Base-by-base conservation (phyloP, 1,140 invertebrate genomes). In the Scaptomyza hsui region DNA sequence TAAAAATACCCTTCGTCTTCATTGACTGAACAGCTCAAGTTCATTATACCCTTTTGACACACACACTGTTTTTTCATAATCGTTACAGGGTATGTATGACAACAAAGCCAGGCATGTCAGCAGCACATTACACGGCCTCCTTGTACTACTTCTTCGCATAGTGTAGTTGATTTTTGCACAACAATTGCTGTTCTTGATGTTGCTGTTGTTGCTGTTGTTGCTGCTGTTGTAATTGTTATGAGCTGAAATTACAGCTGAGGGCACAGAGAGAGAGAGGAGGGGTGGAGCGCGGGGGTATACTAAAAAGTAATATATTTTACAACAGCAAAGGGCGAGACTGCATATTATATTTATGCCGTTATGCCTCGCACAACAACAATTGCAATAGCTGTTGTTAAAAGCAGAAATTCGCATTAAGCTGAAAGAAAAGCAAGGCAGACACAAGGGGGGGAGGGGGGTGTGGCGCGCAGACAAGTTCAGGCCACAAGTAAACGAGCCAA, bases 231-330 rank as follows among this genome's bases (percentile, higher is more conserved):
- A 85, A 85, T 85, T 80, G 81, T 85, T 86, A 85, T 80, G 81
- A 77, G 81, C 68, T 71, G 67, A 86, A 85, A 85, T 80, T 82
- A 77, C 61, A 74, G 35, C 35, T 44, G 21, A 59, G 15, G 47
- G 24, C 24, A 29, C 9, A 6, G 39, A 16, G 5, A 10, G 10
- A 5, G 26, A 21, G 9, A 13, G 0, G 1, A 3, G 26, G 12
- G 6, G 26, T n/a, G 12, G 65, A 3, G n/a, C n/a, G n/a, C n/a
- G n/a, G n/a, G 26, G 12, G 6, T 19, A n/a, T 12, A 61, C 64
- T 83, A 77, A 85, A 85, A 85, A 86, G 81, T 85, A 85, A 85
- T 85, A 85, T 85, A 85, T 85, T 86, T 85, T 71, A 71, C 69
- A 86, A 64, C 74, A 74, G 63, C 62, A 75, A 63, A 75, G 56